Evolutionary conservation across 2,113 vertebrate species (phyloP).

Genomic region (Bagarius yarrelli): DNA sequence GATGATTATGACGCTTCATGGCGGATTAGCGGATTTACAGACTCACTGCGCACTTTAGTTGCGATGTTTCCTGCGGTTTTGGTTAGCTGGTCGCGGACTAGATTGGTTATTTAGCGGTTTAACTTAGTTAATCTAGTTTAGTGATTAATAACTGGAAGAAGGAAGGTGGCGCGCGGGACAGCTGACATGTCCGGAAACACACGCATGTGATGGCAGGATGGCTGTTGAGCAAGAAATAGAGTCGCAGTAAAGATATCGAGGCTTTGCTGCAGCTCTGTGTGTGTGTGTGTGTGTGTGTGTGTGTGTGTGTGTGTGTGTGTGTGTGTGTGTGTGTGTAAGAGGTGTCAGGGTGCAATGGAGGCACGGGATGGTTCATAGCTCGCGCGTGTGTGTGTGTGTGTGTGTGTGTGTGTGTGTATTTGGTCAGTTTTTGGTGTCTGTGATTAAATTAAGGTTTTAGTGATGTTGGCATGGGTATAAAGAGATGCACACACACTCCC

Average conservation of each 20-base stretch:
- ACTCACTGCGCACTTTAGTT: not conserved
- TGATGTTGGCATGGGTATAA: constrained; percentile 1
- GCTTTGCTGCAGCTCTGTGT: constrained; percentile 17
- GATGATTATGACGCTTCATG: not conserved
- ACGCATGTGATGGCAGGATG: not conserved
- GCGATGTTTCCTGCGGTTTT: not conserved
- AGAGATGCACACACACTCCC: not conserved
- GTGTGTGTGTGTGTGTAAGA: constrained; percentile 28
- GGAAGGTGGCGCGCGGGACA: not conserved
- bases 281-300: constrained; percentile 25
- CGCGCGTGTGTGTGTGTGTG: no score
- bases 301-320: not conserved
- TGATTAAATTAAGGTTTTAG: not conserved
- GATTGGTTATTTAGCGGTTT: not conserved
- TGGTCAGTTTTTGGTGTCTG: not conserved
- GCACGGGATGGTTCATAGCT: not conserved
- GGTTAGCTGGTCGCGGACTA: not conserved
- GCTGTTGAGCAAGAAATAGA: not conserved
- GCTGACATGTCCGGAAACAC: not conserved
- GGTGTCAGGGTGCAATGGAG: not conserved
- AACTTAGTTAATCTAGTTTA: not conserved
- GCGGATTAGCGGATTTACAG: not conserved
- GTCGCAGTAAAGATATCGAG: constrained; percentile 13
- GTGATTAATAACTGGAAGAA: not conserved
- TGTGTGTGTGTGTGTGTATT: not conserved